Evolutionary conservation across 2,113 vertebrate species (phyloP).

Genomic region (Pogonocichla stellata): DNA sequence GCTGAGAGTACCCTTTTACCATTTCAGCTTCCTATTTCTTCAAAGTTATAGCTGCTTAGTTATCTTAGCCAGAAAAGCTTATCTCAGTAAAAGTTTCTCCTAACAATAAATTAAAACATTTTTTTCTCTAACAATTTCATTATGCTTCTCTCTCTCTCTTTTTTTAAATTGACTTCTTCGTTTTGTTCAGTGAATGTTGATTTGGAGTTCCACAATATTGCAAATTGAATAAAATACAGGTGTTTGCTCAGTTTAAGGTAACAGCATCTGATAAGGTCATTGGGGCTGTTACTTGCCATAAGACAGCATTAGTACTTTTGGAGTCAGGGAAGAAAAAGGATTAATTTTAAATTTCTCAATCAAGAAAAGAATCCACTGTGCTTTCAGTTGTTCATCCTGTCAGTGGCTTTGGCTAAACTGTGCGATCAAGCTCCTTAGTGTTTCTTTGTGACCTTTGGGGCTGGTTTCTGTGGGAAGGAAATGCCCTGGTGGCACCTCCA

Average conservation of each 20-base stretch:
- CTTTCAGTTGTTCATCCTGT: background rate
- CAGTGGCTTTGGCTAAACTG: background rate
- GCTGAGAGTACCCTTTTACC: background rate
- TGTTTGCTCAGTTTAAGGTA: background rate
- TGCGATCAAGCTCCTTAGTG: background rate
- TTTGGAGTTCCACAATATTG: background rate
- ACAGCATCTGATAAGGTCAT: background rate
- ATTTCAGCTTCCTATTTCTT: constrained; percentile 20
- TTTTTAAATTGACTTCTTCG: background rate
- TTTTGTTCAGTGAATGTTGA: background rate
- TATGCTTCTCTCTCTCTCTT: background rate
- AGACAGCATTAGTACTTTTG: background rate
- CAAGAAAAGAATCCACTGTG: background rate
- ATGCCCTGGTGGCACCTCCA: rapidly evolving
- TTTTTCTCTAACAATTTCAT: background rate
- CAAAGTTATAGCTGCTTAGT: background rate
- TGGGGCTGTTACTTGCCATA: background rate
- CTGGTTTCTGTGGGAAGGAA: background rate
- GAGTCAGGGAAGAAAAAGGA: background rate
- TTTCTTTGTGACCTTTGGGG: background rate
- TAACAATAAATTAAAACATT: constrained; percentile 2
- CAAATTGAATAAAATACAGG: background rate
- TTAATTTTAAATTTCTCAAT: background rate
- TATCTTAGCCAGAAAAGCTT: constrained; percentile 2
- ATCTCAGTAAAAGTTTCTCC: background rate